A percentile compares a stretch with the other conserved stretches of the same genome.
Evolutionary conservation across 1,140 invertebrate genomes (phyloP).

Genomic region (Vanessa atalanta): DNA sequence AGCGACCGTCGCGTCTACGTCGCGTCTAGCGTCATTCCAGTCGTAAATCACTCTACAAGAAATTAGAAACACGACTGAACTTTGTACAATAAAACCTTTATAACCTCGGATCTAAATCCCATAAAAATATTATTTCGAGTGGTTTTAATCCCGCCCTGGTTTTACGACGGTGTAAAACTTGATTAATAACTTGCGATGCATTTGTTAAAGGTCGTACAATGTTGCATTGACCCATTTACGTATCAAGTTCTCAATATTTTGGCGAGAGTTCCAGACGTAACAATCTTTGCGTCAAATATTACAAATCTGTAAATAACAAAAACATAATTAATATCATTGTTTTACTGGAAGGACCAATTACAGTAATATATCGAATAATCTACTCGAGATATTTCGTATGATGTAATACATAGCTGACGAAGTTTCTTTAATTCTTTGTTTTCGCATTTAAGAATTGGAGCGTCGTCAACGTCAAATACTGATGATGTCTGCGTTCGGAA

Average conservation of each 20-base stretch:
- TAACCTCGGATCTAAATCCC: slow-evolving; percentile 73
- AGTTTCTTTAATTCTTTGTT: not conserved
- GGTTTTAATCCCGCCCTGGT: slow-evolving; percentile 65
- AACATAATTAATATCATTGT: not conserved
- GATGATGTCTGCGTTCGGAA: slow-evolving; percentile 19
- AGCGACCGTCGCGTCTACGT: slow-evolving; percentile 50
- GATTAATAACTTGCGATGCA: slow-evolving; percentile 72
- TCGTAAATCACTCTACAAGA: slow-evolving; percentile 65
- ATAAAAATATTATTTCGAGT: slow-evolving; percentile 73
- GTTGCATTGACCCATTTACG: slow-evolving; percentile 71
- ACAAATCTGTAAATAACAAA: not conserved
- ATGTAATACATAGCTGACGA: too few relatives aligned
- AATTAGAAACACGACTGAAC: slow-evolving; percentile 68
- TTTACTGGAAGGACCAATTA: not conserved
- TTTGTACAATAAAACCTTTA: slow-evolving; percentile 65
- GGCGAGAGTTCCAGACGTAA: slow-evolving; percentile 68
- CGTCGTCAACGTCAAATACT: slow-evolving; percentile 25
- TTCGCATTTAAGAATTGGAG: slow-evolving; percentile 9
- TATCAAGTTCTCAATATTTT: slow-evolving; percentile 61
- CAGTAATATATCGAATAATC: too few relatives aligned
- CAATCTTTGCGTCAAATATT: slow-evolving; percentile 50
- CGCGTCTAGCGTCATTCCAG: slow-evolving; percentile 54
- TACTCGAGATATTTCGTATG: too few relatives aligned
- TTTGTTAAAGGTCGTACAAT: slow-evolving; percentile 60
- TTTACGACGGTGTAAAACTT: slow-evolving; percentile 75